Conservation (phyloP, 2,113 vertebrate genomes). For the Caretta caretta region DNA sequence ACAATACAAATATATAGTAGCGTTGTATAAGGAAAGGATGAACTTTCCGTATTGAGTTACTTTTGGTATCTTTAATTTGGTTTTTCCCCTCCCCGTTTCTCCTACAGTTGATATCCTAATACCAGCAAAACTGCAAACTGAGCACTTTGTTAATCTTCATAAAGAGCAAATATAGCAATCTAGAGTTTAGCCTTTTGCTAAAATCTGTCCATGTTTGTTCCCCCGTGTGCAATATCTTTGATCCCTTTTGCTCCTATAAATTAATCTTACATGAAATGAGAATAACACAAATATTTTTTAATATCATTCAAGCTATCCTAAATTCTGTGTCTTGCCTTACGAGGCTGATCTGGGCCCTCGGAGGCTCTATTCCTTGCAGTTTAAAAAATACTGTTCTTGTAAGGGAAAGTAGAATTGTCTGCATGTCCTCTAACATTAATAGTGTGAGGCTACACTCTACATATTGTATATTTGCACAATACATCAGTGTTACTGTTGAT, state of each 20-base stretch:
- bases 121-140: constrained; percentile 81
- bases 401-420: constrained; percentile 79
- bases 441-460: constrained; percentile 85
- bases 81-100: constrained; percentile 14
- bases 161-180: constrained; percentile 77
- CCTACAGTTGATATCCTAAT: constrained; percentile 43
- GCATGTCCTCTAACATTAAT: constrained; percentile 87
- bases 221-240: constrained; percentile 79
- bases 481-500: constrained; percentile 90
- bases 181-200: constrained; percentile 77
- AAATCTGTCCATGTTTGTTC: constrained; percentile 60
- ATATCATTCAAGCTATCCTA: constrained; percentile 25
- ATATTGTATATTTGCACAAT: constrained; percentile 89
- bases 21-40: neutral
- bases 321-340: constrained; percentile 62
- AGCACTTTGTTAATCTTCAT: constrained; percentile 79
- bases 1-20: neutral
- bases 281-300: constrained; percentile 38
- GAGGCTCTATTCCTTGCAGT: constrained; percentile 79
- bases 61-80: constrained; percentile 5
- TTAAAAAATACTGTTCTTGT: constrained; percentile 73
- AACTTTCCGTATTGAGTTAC: constrained; percentile 21
- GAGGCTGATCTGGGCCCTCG: constrained; percentile 65
- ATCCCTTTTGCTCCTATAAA: constrained; percentile 71
- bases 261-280: constrained; percentile 41